Percentiles rank a stretch among this genome's conserved stretches.
phyloP scores from a whole-genome alignment of 2,113 vertebrate species.

The Daphoenositta chrysoptera region DNA sequence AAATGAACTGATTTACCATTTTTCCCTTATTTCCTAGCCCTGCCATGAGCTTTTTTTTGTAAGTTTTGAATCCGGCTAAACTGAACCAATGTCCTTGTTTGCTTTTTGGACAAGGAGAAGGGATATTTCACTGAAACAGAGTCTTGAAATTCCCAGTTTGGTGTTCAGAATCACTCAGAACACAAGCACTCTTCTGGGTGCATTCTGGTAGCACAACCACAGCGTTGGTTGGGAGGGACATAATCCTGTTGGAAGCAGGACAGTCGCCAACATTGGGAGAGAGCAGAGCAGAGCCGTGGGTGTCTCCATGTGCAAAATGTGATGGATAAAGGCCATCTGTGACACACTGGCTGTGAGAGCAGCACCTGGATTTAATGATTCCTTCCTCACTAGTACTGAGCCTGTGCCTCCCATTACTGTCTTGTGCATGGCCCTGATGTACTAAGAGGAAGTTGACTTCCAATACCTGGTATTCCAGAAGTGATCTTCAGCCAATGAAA shows the following conservation, averaged over 20 bases:
- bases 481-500: not conserved
- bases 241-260: not conserved
- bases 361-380: not conserved
- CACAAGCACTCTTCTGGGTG: fast-evolving
- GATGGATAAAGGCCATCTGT: not conserved
- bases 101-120: not conserved
- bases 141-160: not conserved
- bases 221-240: not conserved
- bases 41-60: not conserved
- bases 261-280: not conserved
- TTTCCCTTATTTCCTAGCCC: not conserved
- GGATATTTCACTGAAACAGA: not conserved
- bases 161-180: not conserved
- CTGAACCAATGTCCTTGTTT: not conserved
- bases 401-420: not conserved
- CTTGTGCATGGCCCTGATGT: not conserved
- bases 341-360: not conserved
- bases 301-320: not conserved
- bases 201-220: not conserved
- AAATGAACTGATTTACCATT: not conserved
- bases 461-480: not conserved
- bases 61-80: not conserved
- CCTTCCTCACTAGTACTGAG: not conserved
- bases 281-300: not conserved
- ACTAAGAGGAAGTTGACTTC: not conserved